Evolutionary conservation across 2,113 vertebrate genomes (phyloP), one percentile per base, ranked within the genome.

Genomic region (Chionomys nivalis): DNA sequence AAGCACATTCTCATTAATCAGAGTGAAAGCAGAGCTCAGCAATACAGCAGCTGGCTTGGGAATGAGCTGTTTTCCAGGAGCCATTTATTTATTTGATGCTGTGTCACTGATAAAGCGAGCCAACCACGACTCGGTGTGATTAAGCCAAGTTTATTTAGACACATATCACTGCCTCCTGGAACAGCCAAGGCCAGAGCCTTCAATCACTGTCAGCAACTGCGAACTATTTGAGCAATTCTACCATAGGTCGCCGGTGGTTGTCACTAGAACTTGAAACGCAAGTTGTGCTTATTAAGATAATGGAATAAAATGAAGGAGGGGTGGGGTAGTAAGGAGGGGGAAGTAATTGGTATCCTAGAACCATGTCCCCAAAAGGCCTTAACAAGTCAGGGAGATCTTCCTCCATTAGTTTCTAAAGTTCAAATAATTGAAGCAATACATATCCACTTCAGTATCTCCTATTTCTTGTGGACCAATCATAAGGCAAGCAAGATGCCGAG

Each of bases 41-140:
- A 93, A 63, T 82, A 97, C 96, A 72, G 78, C 91, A 91, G 68
- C 55, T 91, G 78, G 91, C 91, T 97, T 91, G 52, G 87, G 91
- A 97, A 95, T 83, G 91, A 96, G 94, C 91, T 95, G 94, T 94
- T 97, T 97, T 96, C 93, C 96, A 96, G 86, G 90, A 98, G 89
- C 85, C 96, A 91, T 96, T 96, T 96, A 96, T 97, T 97, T 97
- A 93, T 93, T 96, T 91, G 96, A 98, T 96, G 93, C 55, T 83
- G 79, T 95, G 95, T 97, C 96, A 97, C 91, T 97, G 95, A 98
- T 96, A 97, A 94, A 95, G 66, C 36, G 86, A 13, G 28, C 89
- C 94, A 95, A 82, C 77, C 93, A 93, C 19, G 49, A 96, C 93
- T 93, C 87, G 79, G 28, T 4, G 4, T 94, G 95, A 96, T 94